Evolutionary conservation across 1,140 invertebrate species (phyloP).

Genomic region (Bathynomus jamesi): DNA sequence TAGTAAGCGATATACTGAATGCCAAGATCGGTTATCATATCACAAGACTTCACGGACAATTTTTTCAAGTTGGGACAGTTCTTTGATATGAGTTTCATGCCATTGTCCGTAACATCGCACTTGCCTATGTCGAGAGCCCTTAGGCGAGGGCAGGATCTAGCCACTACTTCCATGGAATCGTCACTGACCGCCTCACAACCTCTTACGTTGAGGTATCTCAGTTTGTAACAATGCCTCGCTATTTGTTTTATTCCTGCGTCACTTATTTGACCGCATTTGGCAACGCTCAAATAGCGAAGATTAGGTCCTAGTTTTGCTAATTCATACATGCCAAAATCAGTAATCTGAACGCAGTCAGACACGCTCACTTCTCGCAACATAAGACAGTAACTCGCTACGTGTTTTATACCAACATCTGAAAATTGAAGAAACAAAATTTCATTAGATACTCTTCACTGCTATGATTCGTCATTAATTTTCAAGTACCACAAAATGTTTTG

Average conservation of each 20-base stretch:
- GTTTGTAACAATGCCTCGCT: constrained; percentile 75
- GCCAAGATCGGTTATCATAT: constrained; percentile 76
- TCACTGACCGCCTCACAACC: constrained; percentile 88
- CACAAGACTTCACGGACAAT: constrained; percentile 77
- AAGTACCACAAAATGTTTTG: no score
- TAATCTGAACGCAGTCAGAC: constrained; percentile 79
- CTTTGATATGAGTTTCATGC: constrained; percentile 70
- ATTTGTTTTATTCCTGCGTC: constrained; percentile 80
- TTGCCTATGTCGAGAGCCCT: constrained; percentile 82
- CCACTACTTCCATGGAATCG: constrained; percentile 72
- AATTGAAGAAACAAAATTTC: constrained; percentile 36
- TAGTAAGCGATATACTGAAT: constrained; percentile 73
- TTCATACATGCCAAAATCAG: constrained; percentile 84
- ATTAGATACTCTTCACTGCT: neutral
- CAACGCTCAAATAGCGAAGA: constrained; percentile 73
- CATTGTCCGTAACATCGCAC: constrained; percentile 82
- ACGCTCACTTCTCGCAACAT: constrained; percentile 76
- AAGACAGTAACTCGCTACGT: constrained; percentile 75
- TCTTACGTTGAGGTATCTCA: constrained; percentile 80
- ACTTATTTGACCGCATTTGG: constrained; percentile 77
- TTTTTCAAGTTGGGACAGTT: constrained; percentile 85
- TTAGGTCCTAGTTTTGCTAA: constrained; percentile 75
- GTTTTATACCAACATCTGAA: constrained; percentile 63
- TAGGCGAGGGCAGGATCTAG: constrained; percentile 69
- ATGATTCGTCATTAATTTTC: neutral